Conservation (phyloP, 2,113 vertebrate species). For the Garra rufa region DNA sequence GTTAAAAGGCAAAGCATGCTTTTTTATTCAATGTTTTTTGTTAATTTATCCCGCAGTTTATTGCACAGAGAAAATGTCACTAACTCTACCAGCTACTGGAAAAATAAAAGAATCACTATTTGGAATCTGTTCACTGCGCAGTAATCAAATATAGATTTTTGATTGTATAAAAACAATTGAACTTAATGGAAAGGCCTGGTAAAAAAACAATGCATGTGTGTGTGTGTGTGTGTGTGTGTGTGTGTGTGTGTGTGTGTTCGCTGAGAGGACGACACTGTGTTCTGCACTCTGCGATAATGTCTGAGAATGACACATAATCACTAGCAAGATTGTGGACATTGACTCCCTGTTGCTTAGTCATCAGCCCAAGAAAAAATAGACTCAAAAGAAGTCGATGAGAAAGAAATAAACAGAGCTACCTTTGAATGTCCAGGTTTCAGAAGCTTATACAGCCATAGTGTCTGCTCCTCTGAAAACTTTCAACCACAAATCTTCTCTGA, state of each 20-base stretch:
- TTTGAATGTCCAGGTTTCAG: neutral
- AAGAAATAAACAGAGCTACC: neutral
- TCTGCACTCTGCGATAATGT: neutral
- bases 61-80: neutral
- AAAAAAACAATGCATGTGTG: neutral
- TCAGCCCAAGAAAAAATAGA: neutral
- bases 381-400: neutral
- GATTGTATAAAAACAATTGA: neutral
- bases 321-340: slow-evolving; percentile 7
- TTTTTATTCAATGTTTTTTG: neutral
- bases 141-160: neutral
- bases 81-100: neutral
- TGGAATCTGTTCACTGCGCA: neutral
- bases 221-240: no score
- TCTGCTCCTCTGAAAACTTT: neutral
- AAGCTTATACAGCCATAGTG: neutral
- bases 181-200: neutral
- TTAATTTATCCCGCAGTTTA: neutral
- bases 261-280: neutral
- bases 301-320: slow-evolving; percentile 1
- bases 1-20: neutral
- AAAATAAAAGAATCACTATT: neutral
- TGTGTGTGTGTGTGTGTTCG: no score
- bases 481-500: neutral
- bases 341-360: slow-evolving; percentile 15